These are phyloP conservation scores for Cephus runcator DNA, from an alignment of 2,888 invertebrate genomes.

Conservation along the genomic window DNA sequence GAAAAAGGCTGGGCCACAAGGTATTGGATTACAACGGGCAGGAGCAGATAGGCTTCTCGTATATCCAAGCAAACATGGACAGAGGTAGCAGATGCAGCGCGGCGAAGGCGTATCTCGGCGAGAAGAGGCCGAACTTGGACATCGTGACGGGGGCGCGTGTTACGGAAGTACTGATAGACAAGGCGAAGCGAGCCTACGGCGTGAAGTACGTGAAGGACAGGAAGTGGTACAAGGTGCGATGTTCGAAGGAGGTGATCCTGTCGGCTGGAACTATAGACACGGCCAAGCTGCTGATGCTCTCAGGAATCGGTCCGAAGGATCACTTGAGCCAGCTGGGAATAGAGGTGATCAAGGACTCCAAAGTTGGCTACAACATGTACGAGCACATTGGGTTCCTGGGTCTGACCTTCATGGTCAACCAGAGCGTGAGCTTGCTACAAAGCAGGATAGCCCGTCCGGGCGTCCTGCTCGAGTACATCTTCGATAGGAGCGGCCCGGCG, in stretches of 20 bases:
- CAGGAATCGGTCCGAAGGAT: slow-evolving; percentile 74
- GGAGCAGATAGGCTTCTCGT: slow-evolving; percentile 68
- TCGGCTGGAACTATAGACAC: slow-evolving; percentile 84
- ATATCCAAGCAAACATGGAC: slow-evolving; percentile 68
- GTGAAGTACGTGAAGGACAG: slow-evolving; percentile 69
- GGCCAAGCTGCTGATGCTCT: slow-evolving; percentile 79
- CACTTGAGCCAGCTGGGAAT: slow-evolving; percentile 72
- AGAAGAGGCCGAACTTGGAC: slow-evolving; percentile 61
- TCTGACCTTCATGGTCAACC: slow-evolving; percentile 73
- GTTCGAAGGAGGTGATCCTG: slow-evolving; percentile 71
- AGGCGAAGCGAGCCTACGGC: slow-evolving; percentile 53
- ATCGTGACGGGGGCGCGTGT: slow-evolving; percentile 54
- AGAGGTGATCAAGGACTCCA: slow-evolving; percentile 71
- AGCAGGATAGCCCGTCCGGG: slow-evolving; percentile 43
- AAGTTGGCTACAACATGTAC: slow-evolving; percentile 75
- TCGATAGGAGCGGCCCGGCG: slow-evolving; percentile 57
- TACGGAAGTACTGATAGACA: slow-evolving; percentile 48
- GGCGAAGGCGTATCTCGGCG: slow-evolving; percentile 68
- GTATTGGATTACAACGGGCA: slow-evolving; percentile 64
- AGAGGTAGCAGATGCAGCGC: slow-evolving; percentile 68
- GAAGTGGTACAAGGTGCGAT: slow-evolving; percentile 67
- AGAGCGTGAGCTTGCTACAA: slow-evolving; percentile 69
- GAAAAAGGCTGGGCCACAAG: slow-evolving; percentile 58
- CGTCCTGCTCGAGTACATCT: slow-evolving; percentile 55
- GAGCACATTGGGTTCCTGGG: slow-evolving; percentile 77